Percentiles rank a stretch among this genome's conserved stretches.
These are phyloP conservation scores for Catocala nupta DNA, from an alignment of 2,888 invertebrate species.

Conservation along the genomic window DNA sequence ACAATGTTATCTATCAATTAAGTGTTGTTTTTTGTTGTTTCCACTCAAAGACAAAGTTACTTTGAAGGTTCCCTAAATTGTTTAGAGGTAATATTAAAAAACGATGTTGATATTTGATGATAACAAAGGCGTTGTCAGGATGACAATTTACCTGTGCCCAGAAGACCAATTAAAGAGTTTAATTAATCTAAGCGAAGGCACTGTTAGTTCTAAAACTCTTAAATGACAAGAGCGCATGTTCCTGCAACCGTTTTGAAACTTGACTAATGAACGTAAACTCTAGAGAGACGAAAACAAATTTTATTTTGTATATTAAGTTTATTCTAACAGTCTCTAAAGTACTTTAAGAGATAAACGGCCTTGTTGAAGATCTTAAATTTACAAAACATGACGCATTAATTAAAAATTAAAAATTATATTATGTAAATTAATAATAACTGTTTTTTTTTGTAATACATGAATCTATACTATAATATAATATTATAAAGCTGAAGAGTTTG, in stretches of 20 bases:
- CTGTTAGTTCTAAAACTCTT: constrained; percentile 39
- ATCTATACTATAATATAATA: too few relatives aligned
- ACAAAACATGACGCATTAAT: constrained; percentile 4
- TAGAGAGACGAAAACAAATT: constrained; percentile 39
- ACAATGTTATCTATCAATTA: constrained; percentile 13
- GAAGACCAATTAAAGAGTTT: constrained; percentile 51
- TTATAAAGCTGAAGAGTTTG: too few relatives aligned
- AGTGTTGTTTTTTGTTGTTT: constrained; percentile 21
- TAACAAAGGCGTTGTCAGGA: constrained; percentile 40
- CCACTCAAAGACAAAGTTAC: constrained; percentile 26
- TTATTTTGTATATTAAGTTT: constrained; percentile 50
- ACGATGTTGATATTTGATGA: constrained; percentile 46
- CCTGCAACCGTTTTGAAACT: constrained; percentile 45
- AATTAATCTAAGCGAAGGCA: constrained; percentile 50
- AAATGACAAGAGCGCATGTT: constrained; percentile 51
- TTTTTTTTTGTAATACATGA: too few relatives aligned
- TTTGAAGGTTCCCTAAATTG: constrained; percentile 40
- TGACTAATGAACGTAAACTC: constrained; percentile 47
- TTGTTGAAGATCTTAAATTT: constrained; percentile 38
- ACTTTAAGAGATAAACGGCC: constrained; percentile 44
- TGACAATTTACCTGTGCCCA: constrained; percentile 44
- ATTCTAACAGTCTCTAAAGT: constrained; percentile 35
- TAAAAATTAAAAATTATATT: too few relatives aligned
- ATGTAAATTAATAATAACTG: too few relatives aligned
- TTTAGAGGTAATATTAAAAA: constrained; percentile 48